Base-by-base conservation (phyloP, 2,888 invertebrate genomes). In the Caenorhabditis sp. region DNA sequence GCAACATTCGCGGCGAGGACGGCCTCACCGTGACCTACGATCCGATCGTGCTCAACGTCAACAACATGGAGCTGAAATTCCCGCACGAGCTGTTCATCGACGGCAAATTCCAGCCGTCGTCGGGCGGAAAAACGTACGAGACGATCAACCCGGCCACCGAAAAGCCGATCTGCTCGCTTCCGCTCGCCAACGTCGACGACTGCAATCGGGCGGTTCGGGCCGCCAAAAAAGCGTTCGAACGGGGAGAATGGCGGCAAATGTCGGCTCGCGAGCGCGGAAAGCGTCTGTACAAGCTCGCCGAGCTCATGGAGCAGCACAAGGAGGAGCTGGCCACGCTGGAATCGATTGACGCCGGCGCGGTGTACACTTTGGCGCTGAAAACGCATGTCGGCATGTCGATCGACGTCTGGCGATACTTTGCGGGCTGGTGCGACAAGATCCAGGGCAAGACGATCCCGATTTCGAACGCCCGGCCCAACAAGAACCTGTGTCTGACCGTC, bases 331-430 rank as follows among this genome's bases (percentile, higher is more conserved):
- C 97, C 0, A 96, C 96, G 0, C 93, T 98, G 22, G 97, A 98
- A 89, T 93, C 94, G 0, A 92, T 96, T 1, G 97, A 97, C 90
- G 95, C 95, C 0, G 97, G 97, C 0, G 97, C 97, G 0, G 97
- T 98, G 0, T 98, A 97, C 90, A 97, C 97, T 0, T 91, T 98
- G 50, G 97, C 97, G 0, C 90, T 97, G 15, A 98, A 98, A 90
- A 97, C 97, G 0, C 97, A 97, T 90, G 92, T 98, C 5, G 97
- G 97, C 63, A 97, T 98, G 97, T 96, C 96, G 15, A 95, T 97
- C 56, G 96, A 96, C 89, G 95, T 95, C 0, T 96, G 96, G 95
- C 91, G 94, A 39, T 97, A 97, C 90, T 97, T 95, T 90, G 96
- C 96, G 3, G 96, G 89, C 17, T 96, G 96, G 95, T 93, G 95